Percentiles rank a stretch among this genome's conserved stretches.
These are phyloP conservation scores for Sus cebifrons DNA, from an alignment of 2,797 vertebrate species.

Conservation along the genomic window DNA sequence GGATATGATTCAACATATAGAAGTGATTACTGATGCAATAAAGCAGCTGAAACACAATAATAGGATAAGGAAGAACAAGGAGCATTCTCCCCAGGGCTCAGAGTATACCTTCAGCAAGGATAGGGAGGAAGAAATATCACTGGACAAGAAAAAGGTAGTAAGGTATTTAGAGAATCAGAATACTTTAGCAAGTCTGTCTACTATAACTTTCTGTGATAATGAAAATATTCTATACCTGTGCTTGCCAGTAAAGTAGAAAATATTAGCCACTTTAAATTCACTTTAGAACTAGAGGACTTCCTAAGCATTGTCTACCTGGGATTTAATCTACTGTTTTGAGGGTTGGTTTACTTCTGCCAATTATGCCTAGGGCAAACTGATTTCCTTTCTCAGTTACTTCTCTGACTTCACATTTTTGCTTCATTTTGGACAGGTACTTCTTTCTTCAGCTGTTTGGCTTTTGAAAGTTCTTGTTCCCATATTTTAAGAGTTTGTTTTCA, in stretches of 20 bases:
- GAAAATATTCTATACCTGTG: background rate
- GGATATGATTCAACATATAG: background rate
- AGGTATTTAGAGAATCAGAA: background rate
- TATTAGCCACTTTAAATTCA: background rate
- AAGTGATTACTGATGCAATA: background rate
- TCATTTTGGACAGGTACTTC: background rate
- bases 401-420: background rate
- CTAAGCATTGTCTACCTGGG: too few species aligned
- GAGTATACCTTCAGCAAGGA: background rate
- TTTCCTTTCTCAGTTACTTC: background rate
- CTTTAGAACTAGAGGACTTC: background rate
- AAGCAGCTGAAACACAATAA: slow-evolving; percentile 1
- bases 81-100: background rate
- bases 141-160: background rate
- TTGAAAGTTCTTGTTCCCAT: background rate
- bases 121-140: slow-evolving; percentile 15
- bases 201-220: background rate
- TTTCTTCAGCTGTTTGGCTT: background rate
- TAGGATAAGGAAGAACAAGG: background rate
- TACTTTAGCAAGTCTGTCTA: background rate
- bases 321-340: background rate
- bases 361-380: background rate
- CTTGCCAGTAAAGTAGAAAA: background rate
- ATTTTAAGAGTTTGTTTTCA: slow-evolving; percentile 39
- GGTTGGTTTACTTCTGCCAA: background rate